Percentiles rank a stretch among this genome's conserved stretches.
Conservation (phyloP, 1,140 invertebrate species). For the Drosophila seguyi region DNA sequence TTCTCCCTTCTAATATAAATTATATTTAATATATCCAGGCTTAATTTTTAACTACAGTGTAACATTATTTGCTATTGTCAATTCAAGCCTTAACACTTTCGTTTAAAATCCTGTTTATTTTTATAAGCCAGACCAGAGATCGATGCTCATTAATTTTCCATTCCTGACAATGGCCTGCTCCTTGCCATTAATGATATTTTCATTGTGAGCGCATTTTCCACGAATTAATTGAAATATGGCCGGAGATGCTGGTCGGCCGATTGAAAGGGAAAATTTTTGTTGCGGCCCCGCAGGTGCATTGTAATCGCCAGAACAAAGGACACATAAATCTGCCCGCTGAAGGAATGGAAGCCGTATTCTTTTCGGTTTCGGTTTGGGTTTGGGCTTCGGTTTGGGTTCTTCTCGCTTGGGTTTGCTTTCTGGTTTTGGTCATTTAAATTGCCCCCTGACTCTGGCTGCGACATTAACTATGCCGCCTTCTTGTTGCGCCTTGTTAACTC, state of each 20-base stretch:
- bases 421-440: constrained; percentile 72
- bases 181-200: constrained; percentile 36
- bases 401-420: not conserved
- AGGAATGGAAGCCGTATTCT: constrained; percentile 38
- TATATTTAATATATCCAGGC: too few species aligned
- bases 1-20: too few species aligned
- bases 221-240: constrained; percentile 79
- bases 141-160: constrained; percentile 31
- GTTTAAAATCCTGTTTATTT: constrained; percentile 2
- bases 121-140: constrained; percentile 7
- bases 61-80: not conserved
- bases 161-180: constrained; percentile 11
- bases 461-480: constrained; percentile 76
- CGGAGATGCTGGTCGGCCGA: constrained; percentile 35
- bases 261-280: constrained; percentile 76
- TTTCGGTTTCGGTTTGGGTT: constrained; percentile 9
- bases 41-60: not conserved
- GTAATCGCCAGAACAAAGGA: constrained; percentile 66
- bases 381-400: not conserved
- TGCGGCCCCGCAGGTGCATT: constrained; percentile 56
- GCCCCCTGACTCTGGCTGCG: constrained; percentile 56
- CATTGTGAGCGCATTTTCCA: constrained; percentile 46
- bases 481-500: constrained; percentile 31
- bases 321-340: constrained; percentile 66
- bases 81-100: constrained; percentile 1